A percentile compares a stretch with the other conserved stretches of the same genome.
Conservation (phyloP, 2,113 vertebrate species). For the Tupaia chinensis region DNA sequence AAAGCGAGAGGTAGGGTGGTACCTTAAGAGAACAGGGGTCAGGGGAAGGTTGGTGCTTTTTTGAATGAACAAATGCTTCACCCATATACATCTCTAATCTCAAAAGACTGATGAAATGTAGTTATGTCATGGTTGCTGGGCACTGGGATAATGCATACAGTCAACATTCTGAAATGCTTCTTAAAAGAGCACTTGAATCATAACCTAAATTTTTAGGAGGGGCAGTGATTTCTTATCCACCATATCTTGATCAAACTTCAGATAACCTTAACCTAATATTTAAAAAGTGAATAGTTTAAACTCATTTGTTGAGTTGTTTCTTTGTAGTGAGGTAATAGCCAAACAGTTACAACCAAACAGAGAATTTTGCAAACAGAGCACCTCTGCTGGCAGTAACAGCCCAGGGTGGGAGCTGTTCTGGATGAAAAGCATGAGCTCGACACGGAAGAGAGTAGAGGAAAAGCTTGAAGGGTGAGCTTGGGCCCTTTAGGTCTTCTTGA, state of each 20-base stretch:
- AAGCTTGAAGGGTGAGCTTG: neutral
- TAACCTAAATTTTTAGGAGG: constrained; percentile 84
- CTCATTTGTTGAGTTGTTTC: constrained; percentile 77
- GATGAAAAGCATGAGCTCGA: constrained; percentile 27
- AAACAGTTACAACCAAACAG: constrained; percentile 78
- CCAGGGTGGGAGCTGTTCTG: constrained; percentile 8
- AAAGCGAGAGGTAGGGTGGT: constrained; percentile 20
- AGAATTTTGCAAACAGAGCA: constrained; percentile 74
- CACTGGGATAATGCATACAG: constrained; percentile 78
- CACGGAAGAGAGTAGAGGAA: neutral
- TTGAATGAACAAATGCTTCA: constrained; percentile 70
- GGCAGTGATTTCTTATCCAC: constrained; percentile 82
- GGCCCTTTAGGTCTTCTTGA: neutral
- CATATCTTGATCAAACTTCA: constrained; percentile 84
- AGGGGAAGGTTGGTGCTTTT: constrained; percentile 64
- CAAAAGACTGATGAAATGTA: constrained; percentile 68
- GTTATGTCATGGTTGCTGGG: constrained; percentile 76
- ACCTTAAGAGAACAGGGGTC: constrained; percentile 46
- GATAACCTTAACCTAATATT: constrained; percentile 84
- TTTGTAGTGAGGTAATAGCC: constrained; percentile 73
- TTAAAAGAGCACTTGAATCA: constrained; percentile 81
- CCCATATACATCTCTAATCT: constrained; percentile 65
- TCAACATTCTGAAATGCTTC: constrained; percentile 81
- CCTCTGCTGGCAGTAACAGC: constrained; percentile 39
- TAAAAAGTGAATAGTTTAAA: constrained; percentile 84